Evolutionary conservation across 2,888 invertebrate genomes (phyloP), one percentile per base, ranked within the genome.

Genomic region (Melanargia galathea): DNA sequence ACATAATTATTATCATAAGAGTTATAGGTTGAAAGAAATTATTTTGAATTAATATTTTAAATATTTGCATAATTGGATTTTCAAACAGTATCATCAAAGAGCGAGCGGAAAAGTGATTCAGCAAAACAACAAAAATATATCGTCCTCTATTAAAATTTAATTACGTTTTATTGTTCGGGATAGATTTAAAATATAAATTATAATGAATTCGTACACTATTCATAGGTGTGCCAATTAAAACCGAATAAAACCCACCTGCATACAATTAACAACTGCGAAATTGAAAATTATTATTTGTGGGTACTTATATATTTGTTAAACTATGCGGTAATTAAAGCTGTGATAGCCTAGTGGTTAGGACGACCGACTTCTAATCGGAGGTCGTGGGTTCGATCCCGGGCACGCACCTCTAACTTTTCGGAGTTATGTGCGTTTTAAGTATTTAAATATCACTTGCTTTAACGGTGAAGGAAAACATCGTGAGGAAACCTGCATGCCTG

Each of bases 261-360:
- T 40, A 55, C 55, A 55, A 55, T 55, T 55, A 43, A 55, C 55
- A 43, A 55, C 55, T 43, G 40, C 55, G 5, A n/a, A 55, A 55
- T 43, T 55, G 55, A 55, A 55, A 55, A 55, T 43, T 55, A 55
- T 43, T 55, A 55, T 55, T 55, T 43, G 13, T 20, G 24, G 24
- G 16, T 26, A 22, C 24, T 11, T 43, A n/a, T n/a, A n/a, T n/a
- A 26, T 55, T 55, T 55, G 43, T 55, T 43, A 43, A 55, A 43
- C 40, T 16, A 40, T 40, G 24, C 40, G 43, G 43, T 55, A 40
- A 43, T 55, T 11, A 55, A n/a, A n/a, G n/a, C n/a, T n/a, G n/a
- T n/a, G n/a, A n/a, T n/a, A n/a, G n/a, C n/a, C n/a, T n/a, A n/a
- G n/a, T n/a, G n/a, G n/a, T n/a, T n/a, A n/a, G n/a, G n/a, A n/a